phyloP scores from a whole-genome alignment of 2,797 vertebrate genomes.

The Clarias pachynema region DNA sequence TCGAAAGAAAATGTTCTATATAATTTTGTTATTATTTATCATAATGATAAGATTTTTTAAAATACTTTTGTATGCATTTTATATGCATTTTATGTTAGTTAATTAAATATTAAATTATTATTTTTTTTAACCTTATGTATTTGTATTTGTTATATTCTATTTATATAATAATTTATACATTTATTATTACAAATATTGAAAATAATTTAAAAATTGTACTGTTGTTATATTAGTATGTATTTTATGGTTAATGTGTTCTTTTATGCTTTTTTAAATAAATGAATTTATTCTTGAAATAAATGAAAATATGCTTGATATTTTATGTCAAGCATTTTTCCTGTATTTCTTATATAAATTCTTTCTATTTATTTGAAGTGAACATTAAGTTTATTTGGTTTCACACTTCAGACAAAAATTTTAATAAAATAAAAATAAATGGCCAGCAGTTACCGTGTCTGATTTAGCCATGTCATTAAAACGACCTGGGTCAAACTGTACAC shows the following conservation, averaged over 20 bases:
- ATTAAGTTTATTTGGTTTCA: background rate
- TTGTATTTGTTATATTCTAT: no score
- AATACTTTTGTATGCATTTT: no score
- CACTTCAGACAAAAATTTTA: background rate
- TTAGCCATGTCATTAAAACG: background rate
- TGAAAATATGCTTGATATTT: background rate
- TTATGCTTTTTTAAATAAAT: background rate
- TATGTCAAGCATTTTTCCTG: background rate
- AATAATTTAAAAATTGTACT: background rate
- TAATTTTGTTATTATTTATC: no score
- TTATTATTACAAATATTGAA: no score
- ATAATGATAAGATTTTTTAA: background rate
- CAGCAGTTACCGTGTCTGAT: background rate
- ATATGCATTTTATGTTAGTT: no score
- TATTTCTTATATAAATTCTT: background rate
- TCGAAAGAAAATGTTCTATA: background rate
- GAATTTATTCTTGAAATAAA: background rate
- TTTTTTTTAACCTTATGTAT: no score
- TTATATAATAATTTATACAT: no score
- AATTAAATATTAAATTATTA: no score
- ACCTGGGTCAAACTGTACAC: slow-evolving; percentile 17
- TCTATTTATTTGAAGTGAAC: background rate
- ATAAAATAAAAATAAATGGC: background rate
- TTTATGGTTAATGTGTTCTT: background rate
- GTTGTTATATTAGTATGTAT: background rate